A percentile compares a stretch with the other conserved stretches of the same genome.
Evolutionary conservation across 2,797 vertebrate species (phyloP).

Genomic region (Pangasius mekongensis): DNA sequence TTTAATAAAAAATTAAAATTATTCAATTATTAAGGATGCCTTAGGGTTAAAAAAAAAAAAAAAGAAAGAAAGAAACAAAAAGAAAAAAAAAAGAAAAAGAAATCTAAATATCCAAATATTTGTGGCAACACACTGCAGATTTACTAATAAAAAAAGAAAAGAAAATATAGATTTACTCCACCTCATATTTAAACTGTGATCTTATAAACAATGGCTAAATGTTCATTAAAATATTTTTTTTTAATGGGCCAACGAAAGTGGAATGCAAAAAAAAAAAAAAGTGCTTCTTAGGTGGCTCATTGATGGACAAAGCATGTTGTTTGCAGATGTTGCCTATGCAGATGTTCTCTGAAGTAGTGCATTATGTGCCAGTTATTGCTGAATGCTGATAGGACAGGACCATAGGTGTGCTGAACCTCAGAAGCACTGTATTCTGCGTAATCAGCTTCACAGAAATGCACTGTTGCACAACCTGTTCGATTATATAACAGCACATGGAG

Average conservation of each 20-base stretch:
- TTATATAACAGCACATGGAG: background rate
- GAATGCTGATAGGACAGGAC: constrained; percentile 9
- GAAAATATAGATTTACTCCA: background rate
- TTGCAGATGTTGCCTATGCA: background rate
- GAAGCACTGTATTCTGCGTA: constrained; percentile 12
- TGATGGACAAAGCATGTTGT: background rate
- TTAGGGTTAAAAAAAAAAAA: background rate
- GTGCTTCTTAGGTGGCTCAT: background rate
- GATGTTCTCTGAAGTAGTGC: background rate
- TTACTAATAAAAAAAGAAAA: background rate
- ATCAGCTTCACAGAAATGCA: background rate
- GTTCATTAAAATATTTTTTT: background rate
- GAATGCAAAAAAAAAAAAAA: background rate
- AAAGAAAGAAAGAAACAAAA: too few species aligned
- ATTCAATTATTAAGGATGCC: background rate
- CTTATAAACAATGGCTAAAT: background rate
- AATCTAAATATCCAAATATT: background rate
- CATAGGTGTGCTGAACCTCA: constrained; percentile 28
- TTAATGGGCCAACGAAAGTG: background rate
- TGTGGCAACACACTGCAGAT: background rate
- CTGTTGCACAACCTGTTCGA: background rate
- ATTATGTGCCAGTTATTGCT: background rate
- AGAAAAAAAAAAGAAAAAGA: too few species aligned
- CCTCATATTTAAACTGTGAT: background rate
- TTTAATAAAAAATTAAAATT: background rate